phyloP scores from a whole-genome alignment of 2,888 invertebrate species.

The Rhabditoides inermis region DNA sequence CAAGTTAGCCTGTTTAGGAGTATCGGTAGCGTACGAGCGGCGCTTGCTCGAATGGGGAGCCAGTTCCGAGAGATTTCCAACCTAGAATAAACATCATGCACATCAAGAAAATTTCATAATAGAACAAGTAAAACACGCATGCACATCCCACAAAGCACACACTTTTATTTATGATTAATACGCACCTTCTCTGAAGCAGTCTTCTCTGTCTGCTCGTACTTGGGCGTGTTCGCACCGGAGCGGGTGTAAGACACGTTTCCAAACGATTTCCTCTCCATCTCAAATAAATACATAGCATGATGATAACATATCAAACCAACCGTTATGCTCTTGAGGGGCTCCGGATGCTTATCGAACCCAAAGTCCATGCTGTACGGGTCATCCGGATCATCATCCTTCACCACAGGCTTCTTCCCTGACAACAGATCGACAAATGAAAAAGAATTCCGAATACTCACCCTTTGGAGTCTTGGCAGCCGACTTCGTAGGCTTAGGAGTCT shows the following conservation, averaged over 20 bases:
- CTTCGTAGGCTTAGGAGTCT: too few relatives aligned
- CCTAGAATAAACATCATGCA: too few relatives aligned
- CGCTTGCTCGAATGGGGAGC: too few relatives aligned
- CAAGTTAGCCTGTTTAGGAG: too few relatives aligned
- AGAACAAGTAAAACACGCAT: too few relatives aligned
- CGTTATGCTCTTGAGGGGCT: slow-evolving; percentile 39
- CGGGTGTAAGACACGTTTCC: slow-evolving; percentile 29
- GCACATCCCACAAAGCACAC: too few relatives aligned
- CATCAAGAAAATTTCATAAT: too few relatives aligned
- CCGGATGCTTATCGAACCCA: slow-evolving; percentile 39
- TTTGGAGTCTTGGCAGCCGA: slow-evolving; percentile 1
- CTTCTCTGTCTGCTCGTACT: slow-evolving; percentile 35
- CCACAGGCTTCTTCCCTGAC: background rate
- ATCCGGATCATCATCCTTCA: slow-evolving; percentile 2
- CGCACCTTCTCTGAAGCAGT: slow-evolving; percentile 14
- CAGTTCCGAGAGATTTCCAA: too few relatives aligned
- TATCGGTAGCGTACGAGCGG: too few relatives aligned
- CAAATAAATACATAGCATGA: slow-evolving; percentile 4
- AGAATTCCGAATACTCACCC: too few relatives aligned
- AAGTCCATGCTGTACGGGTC: slow-evolving; percentile 44
- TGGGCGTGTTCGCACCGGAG: slow-evolving; percentile 13
- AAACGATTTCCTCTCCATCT: slow-evolving; percentile 38
- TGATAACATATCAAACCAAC: slow-evolving; percentile 11
- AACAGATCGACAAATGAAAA: too few relatives aligned
- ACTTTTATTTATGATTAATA: background rate